A percentile compares a stretch with the other conserved stretches of the same genome.
Evolutionary conservation across 2,888 invertebrate species (phyloP).

Genomic region (Eupithecia subfuscata): DNA sequence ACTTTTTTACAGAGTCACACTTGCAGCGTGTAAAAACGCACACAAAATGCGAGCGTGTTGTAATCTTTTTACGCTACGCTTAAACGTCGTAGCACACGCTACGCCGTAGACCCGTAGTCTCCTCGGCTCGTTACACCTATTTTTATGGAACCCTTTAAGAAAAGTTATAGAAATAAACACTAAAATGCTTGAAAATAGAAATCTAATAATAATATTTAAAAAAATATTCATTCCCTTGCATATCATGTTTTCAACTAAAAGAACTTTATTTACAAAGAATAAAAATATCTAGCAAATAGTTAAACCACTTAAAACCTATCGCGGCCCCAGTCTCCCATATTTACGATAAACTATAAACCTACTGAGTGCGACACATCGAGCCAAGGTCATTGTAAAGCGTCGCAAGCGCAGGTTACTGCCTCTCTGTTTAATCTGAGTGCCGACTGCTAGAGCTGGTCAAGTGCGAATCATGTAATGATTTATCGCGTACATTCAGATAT

Average conservation of each 20-base stretch:
- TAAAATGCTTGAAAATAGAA: background rate
- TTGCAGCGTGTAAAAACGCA: background rate
- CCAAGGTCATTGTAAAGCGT: conserved; percentile 26
- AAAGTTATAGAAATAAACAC: background rate
- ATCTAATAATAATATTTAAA: no score
- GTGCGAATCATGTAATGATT: conserved; percentile 28
- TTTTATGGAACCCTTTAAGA: background rate
- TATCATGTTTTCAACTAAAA: background rate
- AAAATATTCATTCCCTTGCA: no score
- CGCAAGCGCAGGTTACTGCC: conserved; percentile 33
- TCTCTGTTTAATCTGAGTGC: conserved; percentile 8
- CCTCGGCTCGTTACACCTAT: background rate
- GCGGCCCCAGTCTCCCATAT: background rate
- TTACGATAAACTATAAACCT: background rate
- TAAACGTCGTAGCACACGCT: background rate
- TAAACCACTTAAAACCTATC: background rate
- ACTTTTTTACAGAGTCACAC: background rate
- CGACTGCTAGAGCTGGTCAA: conserved; percentile 16
- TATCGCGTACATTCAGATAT: background rate
- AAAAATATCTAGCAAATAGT: no score
- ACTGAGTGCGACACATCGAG: conserved; percentile 13
- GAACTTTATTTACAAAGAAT: background rate
- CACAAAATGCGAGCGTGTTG: background rate
- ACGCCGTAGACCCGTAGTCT: background rate
- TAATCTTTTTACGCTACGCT: background rate